Evolutionary conservation across 2,113 vertebrate genomes (phyloP), one percentile per base, ranked within the genome.

Genomic region (Brachyhypopomus occidentalis): DNA sequence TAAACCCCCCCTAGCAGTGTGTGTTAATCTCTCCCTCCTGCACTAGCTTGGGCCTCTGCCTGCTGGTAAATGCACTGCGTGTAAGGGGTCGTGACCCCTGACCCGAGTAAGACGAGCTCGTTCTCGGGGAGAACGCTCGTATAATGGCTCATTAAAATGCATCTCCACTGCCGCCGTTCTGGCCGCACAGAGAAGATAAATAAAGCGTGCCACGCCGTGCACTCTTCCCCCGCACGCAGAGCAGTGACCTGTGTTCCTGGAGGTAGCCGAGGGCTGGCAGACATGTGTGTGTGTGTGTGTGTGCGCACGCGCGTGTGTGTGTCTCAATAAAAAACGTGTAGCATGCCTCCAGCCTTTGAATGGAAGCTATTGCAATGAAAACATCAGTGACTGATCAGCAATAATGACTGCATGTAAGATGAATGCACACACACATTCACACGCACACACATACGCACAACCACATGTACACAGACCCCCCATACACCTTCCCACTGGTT

Each of bases 131-230:
- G 81, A 73, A 71, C 62, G 73, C 77, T 77, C 78, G 64, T 76
- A 81, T 85, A 87, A 85, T 76, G 79, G 67, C 69, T 86, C 82
- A 82, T 86, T 84, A 87, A 84, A 87, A 87, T 86, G 84, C 82
- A 86, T 63, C 73, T 82, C 67, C 82, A 83, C 80, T 70, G 63
- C 78, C 38, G 52, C 70, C 70, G 82, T 87, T 82, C 81, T 72
- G 82, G 64, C 74, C 25, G 30, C 79, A 60, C 30, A 84, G 56
- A 16, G 56, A 80, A 71, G 80, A 87, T 77, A 87, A 82, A 84
- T 83, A 83, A 83, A 75, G 73, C 48, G 36, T 45, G 70, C 17
- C 66, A 67, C 22, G 69, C 52, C 48, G 69, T 55, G 4, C 69
- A 80, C 69, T 71, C 73, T 75, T 62, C 52, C 66, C 59, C 77